Evolutionary conservation across 2,888 invertebrate species (phyloP).

Genomic region (Monochamus alternatus): DNA sequence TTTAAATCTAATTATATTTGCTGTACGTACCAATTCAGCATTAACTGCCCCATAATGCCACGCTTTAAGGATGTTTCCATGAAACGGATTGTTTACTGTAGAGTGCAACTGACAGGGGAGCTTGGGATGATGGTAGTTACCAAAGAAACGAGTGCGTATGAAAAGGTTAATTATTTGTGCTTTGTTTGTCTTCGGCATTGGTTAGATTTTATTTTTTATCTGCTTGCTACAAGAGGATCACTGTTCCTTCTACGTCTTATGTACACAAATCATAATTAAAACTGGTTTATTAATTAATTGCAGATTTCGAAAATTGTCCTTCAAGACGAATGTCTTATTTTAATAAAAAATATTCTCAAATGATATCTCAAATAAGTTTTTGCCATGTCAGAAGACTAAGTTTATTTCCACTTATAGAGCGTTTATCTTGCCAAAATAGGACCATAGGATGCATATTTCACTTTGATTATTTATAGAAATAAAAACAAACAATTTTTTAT

Average conservation of each 20-base stretch:
- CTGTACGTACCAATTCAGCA: neutral
- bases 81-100: constrained; percentile 1
- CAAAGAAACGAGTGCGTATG: neutral
- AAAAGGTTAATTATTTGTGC: neutral
- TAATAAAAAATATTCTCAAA: no score
- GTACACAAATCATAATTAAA: neutral
- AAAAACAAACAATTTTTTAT: no score
- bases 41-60: constrained; percentile 16
- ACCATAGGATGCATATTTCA: no score
- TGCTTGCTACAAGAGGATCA: neutral
- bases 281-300: neutral
- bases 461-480: no score
- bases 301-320: no score
- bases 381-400: no score
- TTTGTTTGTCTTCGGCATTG: neutral
- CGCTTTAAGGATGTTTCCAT: constrained; percentile 14
- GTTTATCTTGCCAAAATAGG: no score
- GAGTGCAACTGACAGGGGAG: neutral
- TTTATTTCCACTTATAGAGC: no score
- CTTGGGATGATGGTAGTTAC: neutral
- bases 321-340: no score
- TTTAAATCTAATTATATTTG: constrained; percentile 20
- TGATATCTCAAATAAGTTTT: no score
- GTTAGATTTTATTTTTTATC: neutral
- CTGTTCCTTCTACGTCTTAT: neutral